Base-by-base conservation (phyloP, 2,113 vertebrate genomes). In the Gulo gulo region DNA sequence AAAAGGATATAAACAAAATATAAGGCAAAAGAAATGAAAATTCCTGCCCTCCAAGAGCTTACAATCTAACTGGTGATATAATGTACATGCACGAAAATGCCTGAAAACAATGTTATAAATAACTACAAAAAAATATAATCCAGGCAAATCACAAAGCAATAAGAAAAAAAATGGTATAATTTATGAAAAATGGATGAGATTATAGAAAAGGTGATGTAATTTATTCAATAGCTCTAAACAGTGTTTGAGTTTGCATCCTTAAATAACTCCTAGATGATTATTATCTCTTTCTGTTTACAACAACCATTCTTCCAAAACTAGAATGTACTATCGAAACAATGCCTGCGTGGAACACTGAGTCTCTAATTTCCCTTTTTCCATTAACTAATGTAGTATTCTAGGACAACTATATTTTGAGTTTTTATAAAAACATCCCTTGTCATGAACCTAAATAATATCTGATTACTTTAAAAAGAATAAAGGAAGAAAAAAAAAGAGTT, bases 341-440 rank as follows among this genome's bases (percentile, higher is more conserved):
- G 21, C 74, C 74, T n/a, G 39, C 2, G 5, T 57, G 7, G 50
- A 91, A 88, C 80, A 95, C 61, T 61, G 65, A 76, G 20, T 26
- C 29, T 42, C 34, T 47, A 31, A 59, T 76, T 91, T 83, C 57
- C 71, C 88, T 59, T 96, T 95, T 85, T 39, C 82, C 69, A n/a
- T 65, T 89, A 89, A 74, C 69, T 83, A 74, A 74, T 36, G 73
- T 6, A 87, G 45, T 73, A 95, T 39, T 84, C n/a, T 61, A 97
- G 47, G 63, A 79, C 36, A 97, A 90, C 13, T 94, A 20, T 39
- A 89, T 96, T 95, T 24, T 92, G n/a, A 94, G 24, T 95, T 94
- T 90, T 90, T 88, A 93, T 31, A 92, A 76, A 93, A 97, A 92
- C 31, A 97, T 96, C 88, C 88, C 50, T 81, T 94, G 2, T 67